phyloP scores from a whole-genome alignment of 2,888 invertebrate species.

The Glyphotaelius pellucidus region DNA sequence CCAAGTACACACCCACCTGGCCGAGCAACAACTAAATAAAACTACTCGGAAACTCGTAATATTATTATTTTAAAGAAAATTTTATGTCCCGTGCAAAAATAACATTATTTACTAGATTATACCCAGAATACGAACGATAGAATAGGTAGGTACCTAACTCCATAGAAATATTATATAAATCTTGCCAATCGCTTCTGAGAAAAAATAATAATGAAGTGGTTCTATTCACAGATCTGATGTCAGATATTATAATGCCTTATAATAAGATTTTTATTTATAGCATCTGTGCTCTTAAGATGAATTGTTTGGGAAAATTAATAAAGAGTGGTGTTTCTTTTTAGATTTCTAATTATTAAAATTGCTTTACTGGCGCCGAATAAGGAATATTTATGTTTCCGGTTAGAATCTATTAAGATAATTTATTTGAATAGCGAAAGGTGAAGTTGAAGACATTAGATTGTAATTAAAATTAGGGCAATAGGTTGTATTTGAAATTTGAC shows the following conservation, averaged over 20 bases:
- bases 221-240: not conserved
- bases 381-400: not conserved
- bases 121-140: not conserved
- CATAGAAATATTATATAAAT: not conserved
- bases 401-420: not conserved
- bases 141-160: not conserved
- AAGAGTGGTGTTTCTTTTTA: not conserved
- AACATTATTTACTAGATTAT: not conserved
- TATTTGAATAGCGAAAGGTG: not conserved
- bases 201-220: not conserved
- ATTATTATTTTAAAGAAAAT: not conserved
- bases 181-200: not conserved
- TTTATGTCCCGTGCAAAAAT: not conserved
- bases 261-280: not conserved
- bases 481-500: no score
- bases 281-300: not conserved
- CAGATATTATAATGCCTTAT: not conserved
- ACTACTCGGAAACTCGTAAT: not conserved
- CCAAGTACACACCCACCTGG: not conserved
- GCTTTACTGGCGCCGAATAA: not conserved
- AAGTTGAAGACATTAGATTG: not conserved
- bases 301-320: not conserved
- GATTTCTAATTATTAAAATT: not conserved
- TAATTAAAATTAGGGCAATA: no score
- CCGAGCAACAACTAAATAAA: not conserved